Base-by-base conservation (phyloP, 1,140 invertebrate species). In the Chironomus tepperi region DNA sequence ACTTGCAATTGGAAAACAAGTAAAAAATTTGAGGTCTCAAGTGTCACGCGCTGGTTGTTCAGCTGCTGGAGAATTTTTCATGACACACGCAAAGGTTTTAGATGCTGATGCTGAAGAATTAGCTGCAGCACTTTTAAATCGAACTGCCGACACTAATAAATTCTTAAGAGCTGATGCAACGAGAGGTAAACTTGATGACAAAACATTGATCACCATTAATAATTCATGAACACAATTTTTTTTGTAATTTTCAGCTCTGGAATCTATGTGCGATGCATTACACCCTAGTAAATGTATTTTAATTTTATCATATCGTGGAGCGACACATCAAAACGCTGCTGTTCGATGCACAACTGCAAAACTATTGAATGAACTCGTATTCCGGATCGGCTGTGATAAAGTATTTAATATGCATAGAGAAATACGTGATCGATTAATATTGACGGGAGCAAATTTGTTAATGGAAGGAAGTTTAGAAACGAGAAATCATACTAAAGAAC, bases 51-150 rank as follows among this genome's bases (percentile, higher is more conserved):
- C 90, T 12, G 93, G 95, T 7, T 96, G 96, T 79, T 85, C 89
- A 65, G 88, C 91, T 7, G 84, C 94, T 8, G 88, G 88, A 0
- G 89, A 95, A 74, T 80, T 97, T 76, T 97, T 96, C 81, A 81
- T 83, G 0, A 81, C 87, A 10, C 87, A 88, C 80, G 90, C 87
- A 73, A 90, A 89, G 76, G 85, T 84, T 15, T 86, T 96, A 77
- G 95, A 98, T 74, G 80, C 94, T 84, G 96, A 98, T 82, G 82
- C 94, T 18, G 96, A 98, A 78, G 93, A 95, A 77, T 87, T 95
- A 74, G 89, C 89, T 0, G 88, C 87, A 19, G 88, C 91, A 7
- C 82, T 98, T 24, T 83, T 98, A 16, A 89, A 93, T 76, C 90
- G 95, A 77, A 93, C 93, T 57, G 93, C 93, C 0, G 96, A 98